A percentile compares a stretch with the other conserved stretches of the same genome.
Evolutionary conservation across 2,113 vertebrate genomes (phyloP).

Genomic region (Mohoua ochrocephala): DNA sequence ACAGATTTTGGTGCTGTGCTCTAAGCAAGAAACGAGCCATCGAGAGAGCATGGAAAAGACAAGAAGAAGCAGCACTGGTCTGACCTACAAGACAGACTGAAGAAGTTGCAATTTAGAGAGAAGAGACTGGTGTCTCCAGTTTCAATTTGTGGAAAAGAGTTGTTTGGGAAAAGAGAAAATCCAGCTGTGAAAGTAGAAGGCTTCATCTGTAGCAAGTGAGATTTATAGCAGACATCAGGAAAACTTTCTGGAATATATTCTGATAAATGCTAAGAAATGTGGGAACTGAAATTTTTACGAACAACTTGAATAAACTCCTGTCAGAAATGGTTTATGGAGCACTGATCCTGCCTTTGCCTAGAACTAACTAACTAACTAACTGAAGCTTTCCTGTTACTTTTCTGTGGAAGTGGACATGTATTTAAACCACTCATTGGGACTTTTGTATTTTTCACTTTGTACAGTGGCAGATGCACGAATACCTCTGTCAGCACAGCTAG

Average conservation of each 20-base stretch:
- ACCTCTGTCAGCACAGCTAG: background rate
- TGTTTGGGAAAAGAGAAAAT: background rate
- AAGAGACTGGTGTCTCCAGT: background rate
- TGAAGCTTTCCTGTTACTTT: background rate
- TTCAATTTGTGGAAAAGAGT: background rate
- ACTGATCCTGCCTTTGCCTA: background rate
- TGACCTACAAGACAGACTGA: background rate
- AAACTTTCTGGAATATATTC: background rate
- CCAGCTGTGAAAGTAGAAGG: background rate
- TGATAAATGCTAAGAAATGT: background rate
- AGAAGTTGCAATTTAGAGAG: background rate
- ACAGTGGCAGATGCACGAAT: background rate
- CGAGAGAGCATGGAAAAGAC: background rate
- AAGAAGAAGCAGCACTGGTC: background rate
- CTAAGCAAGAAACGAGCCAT: background rate
- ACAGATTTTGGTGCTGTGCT: background rate
- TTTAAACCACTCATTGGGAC: background rate
- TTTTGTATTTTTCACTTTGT: background rate
- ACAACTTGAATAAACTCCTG: background rate
- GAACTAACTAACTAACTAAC: background rate
- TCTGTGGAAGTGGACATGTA: background rate
- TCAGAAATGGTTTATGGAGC: background rate
- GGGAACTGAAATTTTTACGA: background rate
- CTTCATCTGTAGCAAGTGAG: background rate
- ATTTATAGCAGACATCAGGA: background rate